phyloP scores from a whole-genome alignment of 2,797 vertebrate species.

The Myiothlypis coronata region DNA sequence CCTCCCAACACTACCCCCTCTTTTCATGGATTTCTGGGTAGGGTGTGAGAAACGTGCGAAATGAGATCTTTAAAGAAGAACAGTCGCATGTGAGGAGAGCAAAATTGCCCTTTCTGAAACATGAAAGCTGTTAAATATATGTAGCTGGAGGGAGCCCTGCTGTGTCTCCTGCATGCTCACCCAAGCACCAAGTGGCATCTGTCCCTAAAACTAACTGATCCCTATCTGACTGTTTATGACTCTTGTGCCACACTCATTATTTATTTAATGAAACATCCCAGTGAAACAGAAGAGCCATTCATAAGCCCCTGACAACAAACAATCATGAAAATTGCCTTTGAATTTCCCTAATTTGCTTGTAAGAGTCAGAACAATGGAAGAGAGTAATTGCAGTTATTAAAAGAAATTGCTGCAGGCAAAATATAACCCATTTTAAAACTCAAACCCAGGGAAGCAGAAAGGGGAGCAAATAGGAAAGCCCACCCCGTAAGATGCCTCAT shows the following conservation, averaged over 20 bases:
- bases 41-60: neutral
- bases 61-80: neutral
- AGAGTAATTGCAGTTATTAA: conserved; percentile 68
- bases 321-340: conserved; percentile 61
- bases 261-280: conserved; percentile 21
- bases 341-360: conserved; percentile 62
- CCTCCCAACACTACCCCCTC: neutral
- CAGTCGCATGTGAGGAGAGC: rapidly evolving
- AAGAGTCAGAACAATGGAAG: conserved; percentile 53
- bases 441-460: conserved; percentile 40
- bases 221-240: neutral
- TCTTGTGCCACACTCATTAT: neutral
- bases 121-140: neutral
- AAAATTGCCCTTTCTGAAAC: neutral
- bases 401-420: conserved; percentile 62
- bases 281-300: conserved; percentile 44
- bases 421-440: conserved; percentile 50
- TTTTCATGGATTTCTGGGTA: neutral
- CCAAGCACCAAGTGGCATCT: neutral
- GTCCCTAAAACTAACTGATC: neutral
- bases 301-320: conserved; percentile 58
- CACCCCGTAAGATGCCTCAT: neutral
- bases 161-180: neutral
- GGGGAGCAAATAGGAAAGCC: conserved; percentile 12
- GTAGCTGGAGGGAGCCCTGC: neutral